Conservation (phyloP, 1,140 invertebrate genomes). For the Drosophila parabipectinata region DNA sequence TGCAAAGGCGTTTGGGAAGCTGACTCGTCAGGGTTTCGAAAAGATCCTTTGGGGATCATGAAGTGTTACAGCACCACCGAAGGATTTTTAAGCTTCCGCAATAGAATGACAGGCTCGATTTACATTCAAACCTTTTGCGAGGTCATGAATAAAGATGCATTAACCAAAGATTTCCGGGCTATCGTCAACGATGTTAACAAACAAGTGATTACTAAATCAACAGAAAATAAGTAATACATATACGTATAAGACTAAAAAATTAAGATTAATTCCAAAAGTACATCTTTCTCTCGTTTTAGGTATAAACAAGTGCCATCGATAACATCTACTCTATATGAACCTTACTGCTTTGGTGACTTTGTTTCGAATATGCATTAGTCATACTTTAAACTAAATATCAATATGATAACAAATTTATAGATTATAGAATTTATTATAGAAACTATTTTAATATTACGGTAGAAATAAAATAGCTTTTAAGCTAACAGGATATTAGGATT, state of each 20-base stretch:
- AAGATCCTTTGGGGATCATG: background rate
- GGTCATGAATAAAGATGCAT: background rate
- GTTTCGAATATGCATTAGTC: too few species aligned
- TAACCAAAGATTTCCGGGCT: slow-evolving; percentile 1
- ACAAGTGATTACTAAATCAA: background rate
- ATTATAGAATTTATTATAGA: background rate
- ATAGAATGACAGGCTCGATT: background rate
- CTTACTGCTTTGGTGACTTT: slow-evolving; percentile 9
- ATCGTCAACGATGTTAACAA: slow-evolving; percentile 15
- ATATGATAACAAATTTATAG: background rate
- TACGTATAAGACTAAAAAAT: background rate
- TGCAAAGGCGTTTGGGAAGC: background rate
- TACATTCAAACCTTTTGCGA: slow-evolving; percentile 12
- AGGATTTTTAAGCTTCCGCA: background rate
- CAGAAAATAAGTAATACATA: background rate
- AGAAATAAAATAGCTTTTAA: background rate
- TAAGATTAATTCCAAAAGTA: background rate
- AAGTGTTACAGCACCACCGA: background rate
- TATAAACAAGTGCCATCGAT: background rate
- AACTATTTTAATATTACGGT: background rate
- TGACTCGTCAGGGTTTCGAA: background rate
- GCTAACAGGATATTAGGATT: background rate
- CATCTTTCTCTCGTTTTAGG: background rate
- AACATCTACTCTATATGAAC: background rate
- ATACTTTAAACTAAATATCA: too few species aligned